Percentiles rank a stretch among this genome's conserved stretches.
phyloP scores from a whole-genome alignment of 2,888 invertebrate species.

The Tenthredo notha region DNA sequence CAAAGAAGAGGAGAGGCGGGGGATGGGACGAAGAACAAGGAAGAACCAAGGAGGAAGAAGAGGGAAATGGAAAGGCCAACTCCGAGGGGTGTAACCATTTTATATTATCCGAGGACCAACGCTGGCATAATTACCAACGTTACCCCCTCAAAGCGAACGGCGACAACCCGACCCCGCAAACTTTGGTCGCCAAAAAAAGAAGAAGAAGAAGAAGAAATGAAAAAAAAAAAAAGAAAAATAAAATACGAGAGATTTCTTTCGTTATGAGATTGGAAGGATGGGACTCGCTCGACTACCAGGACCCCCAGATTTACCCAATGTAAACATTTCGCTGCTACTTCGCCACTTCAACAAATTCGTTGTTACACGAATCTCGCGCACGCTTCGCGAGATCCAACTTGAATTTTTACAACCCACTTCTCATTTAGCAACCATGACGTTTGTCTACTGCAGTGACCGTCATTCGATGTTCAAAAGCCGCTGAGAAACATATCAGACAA shows the following conservation, averaged over 20 bases:
- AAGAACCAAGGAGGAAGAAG: slow-evolving; percentile 57
- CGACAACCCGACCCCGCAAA: slow-evolving; percentile 41
- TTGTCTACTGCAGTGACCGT: slow-evolving; percentile 56
- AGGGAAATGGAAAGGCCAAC: slow-evolving; percentile 30
- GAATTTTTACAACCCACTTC: slow-evolving; percentile 49
- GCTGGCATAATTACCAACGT: slow-evolving; percentile 75
- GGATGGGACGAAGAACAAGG: no score
- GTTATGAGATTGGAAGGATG: slow-evolving; percentile 70
- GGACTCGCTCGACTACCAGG: not conserved
- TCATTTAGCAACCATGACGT: slow-evolving; percentile 25
- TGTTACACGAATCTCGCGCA: slow-evolving; percentile 55
- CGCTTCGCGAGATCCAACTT: not conserved
- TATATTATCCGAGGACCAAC: slow-evolving; percentile 76
- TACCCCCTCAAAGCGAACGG: slow-evolving; percentile 34
- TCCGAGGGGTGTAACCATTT: slow-evolving; percentile 63
- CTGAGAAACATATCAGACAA: not conserved
- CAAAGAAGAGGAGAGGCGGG: slow-evolving; percentile 66
- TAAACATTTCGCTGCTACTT: slow-evolving; percentile 68
- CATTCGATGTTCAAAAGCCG: slow-evolving; percentile 1
- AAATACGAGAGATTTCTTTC: slow-evolving; percentile 60
- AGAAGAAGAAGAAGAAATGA: slow-evolving; percentile 15
- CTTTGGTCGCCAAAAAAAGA: not conserved
- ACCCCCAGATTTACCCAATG: slow-evolving; percentile 73
- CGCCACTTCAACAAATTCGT: slow-evolving; percentile 63
- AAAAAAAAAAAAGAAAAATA: slow-evolving; percentile 49